A percentile compares a stretch with the other conserved stretches of the same genome.
phyloP scores from a whole-genome alignment of 1,140 invertebrate species.

The Pentalonia nigronervosa region DNA sequence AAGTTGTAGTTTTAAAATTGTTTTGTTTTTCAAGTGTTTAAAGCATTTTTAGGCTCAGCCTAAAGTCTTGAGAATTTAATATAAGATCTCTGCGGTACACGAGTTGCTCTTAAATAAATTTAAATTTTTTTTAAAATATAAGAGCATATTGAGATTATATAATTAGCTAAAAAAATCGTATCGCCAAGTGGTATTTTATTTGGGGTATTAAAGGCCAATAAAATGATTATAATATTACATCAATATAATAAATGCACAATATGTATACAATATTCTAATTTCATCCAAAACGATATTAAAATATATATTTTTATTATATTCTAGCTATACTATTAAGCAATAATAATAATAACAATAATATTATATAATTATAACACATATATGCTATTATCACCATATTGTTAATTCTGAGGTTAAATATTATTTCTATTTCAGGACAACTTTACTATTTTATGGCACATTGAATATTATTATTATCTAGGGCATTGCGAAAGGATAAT shows the following conservation, averaged over 20 bases:
- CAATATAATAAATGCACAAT: background rate
- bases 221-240: background rate
- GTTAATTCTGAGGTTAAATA: background rate
- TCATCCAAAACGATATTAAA: background rate
- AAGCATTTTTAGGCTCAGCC: too few species aligned
- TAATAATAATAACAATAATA: background rate
- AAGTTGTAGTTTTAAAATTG: too few species aligned
- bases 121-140: too few species aligned
- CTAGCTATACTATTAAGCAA: background rate
- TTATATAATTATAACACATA: background rate
- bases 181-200: background rate
- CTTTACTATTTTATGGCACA: background rate
- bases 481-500: slow-evolving; percentile 9
- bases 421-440: background rate
- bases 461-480: background rate
- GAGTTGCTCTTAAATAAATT: too few species aligned
- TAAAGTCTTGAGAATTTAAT: too few species aligned
- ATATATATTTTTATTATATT: background rate
- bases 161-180: background rate
- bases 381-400: background rate
- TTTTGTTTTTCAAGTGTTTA: too few species aligned
- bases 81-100: too few species aligned
- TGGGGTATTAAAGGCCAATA: too few species aligned
- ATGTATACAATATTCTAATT: too few species aligned
- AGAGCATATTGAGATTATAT: background rate